These are phyloP conservation scores for Florisuga fusca DNA, from an alignment of 2,797 vertebrate genomes.

Conservation along the genomic window DNA sequence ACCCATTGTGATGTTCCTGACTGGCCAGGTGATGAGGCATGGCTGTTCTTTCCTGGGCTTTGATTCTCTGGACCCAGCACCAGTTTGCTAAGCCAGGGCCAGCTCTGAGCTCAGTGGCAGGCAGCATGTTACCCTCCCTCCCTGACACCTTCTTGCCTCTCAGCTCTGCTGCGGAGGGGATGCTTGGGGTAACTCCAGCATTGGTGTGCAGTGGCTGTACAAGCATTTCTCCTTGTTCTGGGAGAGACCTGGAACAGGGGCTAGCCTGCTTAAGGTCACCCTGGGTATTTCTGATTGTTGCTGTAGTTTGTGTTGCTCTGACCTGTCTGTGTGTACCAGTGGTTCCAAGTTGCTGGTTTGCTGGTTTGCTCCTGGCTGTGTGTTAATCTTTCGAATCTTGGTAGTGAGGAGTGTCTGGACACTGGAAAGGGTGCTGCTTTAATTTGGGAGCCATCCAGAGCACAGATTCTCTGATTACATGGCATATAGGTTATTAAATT, in stretches of 20 bases:
- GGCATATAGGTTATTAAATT: background rate
- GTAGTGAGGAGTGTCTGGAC: background rate
- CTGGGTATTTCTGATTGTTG: background rate
- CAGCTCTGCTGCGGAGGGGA: background rate
- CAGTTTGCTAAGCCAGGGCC: background rate
- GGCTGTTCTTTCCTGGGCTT: background rate
- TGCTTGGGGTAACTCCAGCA: accelerated
- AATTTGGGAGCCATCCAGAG: background rate
- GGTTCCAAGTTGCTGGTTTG: background rate
- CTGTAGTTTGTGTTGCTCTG: background rate
- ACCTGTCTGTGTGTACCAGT: background rate
- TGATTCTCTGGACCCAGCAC: background rate
- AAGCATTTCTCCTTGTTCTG: background rate
- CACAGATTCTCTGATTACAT: background rate
- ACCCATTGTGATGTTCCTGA: accelerated
- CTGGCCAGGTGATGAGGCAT: background rate
- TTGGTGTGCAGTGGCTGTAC: background rate
- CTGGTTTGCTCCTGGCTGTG: background rate
- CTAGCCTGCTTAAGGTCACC: background rate
- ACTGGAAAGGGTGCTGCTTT: background rate
- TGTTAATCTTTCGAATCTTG: background rate
- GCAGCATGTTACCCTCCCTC: accelerated
- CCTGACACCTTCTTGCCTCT: accelerated
- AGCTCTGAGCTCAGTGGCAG: background rate
- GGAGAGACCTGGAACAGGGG: background rate